Evolutionary conservation across 2,797 vertebrate species (phyloP).

Genomic region (Lithobates sylvaticus): DNA sequence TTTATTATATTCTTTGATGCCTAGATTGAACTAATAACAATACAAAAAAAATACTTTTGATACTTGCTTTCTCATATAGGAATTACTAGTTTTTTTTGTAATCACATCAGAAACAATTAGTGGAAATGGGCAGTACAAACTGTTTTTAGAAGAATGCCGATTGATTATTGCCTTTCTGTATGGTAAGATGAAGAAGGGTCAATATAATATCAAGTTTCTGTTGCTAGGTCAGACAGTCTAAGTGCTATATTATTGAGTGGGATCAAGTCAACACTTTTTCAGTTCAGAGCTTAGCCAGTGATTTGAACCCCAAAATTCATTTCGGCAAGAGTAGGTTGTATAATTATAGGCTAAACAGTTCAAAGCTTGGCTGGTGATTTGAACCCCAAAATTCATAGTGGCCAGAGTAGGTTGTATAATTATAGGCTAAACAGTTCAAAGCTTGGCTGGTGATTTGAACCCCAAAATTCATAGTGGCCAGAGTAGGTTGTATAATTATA

Average conservation of each 20-base stretch:
- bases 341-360: too few species aligned
- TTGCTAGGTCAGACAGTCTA: background rate
- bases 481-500: too few species aligned
- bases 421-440: too few species aligned
- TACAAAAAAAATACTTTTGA: background rate
- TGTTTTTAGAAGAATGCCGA: background rate
- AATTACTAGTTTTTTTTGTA: background rate
- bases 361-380: too few species aligned
- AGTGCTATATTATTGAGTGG: background rate
- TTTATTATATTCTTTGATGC: background rate
- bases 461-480: too few species aligned
- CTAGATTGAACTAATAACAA: background rate
- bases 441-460: too few species aligned
- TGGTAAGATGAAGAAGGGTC: background rate
- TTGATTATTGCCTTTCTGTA: conserved; percentile 31
- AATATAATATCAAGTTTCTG: conserved; percentile 6
- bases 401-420: too few species aligned
- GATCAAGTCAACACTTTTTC: background rate
- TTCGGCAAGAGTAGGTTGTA: too few species aligned
- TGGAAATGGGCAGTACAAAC: background rate
- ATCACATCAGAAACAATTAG: conserved; percentile 14
- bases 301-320: background rate
- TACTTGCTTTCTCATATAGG: background rate
- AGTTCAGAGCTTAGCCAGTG: background rate
- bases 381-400: too few species aligned